phyloP scores from a whole-genome alignment of 2,797 vertebrate genomes.

The Gorsachius magnificus region DNA sequence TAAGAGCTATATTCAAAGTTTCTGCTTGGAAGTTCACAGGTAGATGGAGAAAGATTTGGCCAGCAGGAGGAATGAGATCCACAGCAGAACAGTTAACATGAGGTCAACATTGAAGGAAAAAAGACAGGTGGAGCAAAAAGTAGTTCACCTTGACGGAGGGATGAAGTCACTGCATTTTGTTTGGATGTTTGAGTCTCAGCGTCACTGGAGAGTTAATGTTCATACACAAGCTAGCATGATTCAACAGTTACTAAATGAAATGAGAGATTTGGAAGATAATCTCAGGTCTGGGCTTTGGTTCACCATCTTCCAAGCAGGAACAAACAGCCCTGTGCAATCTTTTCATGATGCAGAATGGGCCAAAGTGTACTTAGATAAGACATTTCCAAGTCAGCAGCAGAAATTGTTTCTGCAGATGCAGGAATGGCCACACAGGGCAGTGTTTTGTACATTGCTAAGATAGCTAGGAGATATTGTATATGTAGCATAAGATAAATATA shows the following conservation, averaged over 20 bases:
- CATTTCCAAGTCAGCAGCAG: neutral
- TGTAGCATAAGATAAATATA: neutral
- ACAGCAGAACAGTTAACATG: neutral
- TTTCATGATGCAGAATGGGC: neutral
- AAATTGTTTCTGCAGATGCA: neutral
- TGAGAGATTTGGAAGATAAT: neutral
- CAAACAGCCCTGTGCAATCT: neutral
- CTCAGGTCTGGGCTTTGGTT: neutral
- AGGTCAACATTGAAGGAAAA: neutral
- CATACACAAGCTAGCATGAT: neutral
- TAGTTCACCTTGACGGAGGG: neutral
- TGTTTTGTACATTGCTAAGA: neutral
- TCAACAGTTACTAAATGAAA: neutral
- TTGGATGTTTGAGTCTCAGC: accelerated
- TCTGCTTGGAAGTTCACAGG: neutral
- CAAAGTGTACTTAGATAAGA: neutral
- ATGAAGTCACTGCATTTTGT: neutral
- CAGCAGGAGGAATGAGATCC: neutral
- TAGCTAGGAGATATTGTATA: neutral
- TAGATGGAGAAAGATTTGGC: neutral
- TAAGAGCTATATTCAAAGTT: neutral
- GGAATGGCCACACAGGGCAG: neutral
- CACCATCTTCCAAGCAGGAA: neutral
- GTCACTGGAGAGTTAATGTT: neutral
- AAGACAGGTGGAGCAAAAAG: neutral